phyloP scores from a whole-genome alignment of 1,140 invertebrate species.

The Bombus vancouverensis region DNA sequence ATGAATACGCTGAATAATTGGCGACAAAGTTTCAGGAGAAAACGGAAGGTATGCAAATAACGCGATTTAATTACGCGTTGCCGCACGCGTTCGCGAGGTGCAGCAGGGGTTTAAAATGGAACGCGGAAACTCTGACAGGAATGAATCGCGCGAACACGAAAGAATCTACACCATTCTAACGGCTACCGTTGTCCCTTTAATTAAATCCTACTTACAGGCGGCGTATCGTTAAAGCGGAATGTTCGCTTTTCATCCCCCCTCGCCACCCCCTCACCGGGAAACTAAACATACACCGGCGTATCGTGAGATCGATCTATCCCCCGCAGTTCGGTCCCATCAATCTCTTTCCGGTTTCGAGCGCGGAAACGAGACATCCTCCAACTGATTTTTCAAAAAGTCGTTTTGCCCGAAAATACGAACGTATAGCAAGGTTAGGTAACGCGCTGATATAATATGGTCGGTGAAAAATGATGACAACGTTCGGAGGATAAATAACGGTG shows the following conservation, averaged over 20 bases:
- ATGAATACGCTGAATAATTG: slow-evolving; percentile 43
- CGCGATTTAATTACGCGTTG: slow-evolving; percentile 48
- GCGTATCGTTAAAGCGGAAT: not conserved
- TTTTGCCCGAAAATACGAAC: not conserved
- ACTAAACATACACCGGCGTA: not conserved
- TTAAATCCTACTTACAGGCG: slow-evolving; percentile 14
- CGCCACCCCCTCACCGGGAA: no score
- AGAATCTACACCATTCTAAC: slow-evolving; percentile 17
- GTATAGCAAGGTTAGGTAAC: no score
- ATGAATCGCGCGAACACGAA: slow-evolving; percentile 13
- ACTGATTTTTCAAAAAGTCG: slow-evolving; percentile 53
- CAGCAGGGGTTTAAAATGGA: slow-evolving; percentile 4
- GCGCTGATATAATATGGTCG: slow-evolving; percentile 23
- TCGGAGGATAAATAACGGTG: slow-evolving; percentile 49
- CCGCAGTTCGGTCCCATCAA: slow-evolving; percentile 7
- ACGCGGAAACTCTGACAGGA: slow-evolving; percentile 3
- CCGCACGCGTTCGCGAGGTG: no score
- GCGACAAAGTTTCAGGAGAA: slow-evolving; percentile 30
- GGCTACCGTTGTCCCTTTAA: slow-evolving; percentile 22
- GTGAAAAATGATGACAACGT: slow-evolving; percentile 53
- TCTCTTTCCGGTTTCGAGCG: slow-evolving; percentile 5
- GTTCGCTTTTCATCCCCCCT: not conserved
- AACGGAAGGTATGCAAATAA: slow-evolving; percentile 51
- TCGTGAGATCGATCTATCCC: slow-evolving; percentile 5
- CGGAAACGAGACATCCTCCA: slow-evolving; percentile 14